Evolutionary conservation across 2,797 vertebrate genomes (phyloP), one percentile per base, ranked within the genome.

Genomic region (Enteromius radiatus): DNA sequence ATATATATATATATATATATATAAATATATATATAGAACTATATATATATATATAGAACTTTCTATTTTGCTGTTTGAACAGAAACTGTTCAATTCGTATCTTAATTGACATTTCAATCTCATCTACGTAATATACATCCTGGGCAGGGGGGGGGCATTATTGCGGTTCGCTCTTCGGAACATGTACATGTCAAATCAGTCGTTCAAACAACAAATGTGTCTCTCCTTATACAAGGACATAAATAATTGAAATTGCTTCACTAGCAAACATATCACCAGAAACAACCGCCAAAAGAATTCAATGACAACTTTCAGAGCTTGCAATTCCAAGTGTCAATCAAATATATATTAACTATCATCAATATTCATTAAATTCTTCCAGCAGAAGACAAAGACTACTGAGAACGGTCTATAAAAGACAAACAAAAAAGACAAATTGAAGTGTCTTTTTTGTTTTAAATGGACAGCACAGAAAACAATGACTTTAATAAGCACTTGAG

Each of bases 271-370:
- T 38, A 81, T 75, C 70, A 65, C 68, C 41, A 49, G 14, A 56
- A 47, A 59, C 28, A 63, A 49, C 47, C 17, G n/a, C 21, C 36
- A 49, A 63, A 81, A 43, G 41, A 81, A 74, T 81, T 64, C 43
- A 26, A n/a, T 65, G 80, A 81, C 80, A 81, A 65, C 33, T 15
- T 76, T 67, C 71, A 75, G 31, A 56, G 65, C 31, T 33, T 68
- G 33, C 63, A 68, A 59, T 54, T 76, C 15, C 71, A 43, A 76
- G 15, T 68, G 77, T 33, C 69, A 67, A 68, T 84, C 69, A 79
- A 14, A 31, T 52, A 65, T 65, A 59, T 36, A 19, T 67, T 41
- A 67, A 47, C 68, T 45, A 59, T 56, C 45, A 59, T 59, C 28
- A 33, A 36, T 49, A 67, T 52, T 70, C 31, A 61, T 49, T 71